phyloP scores from a whole-genome alignment of 92 coral and sea anemone genomes.

The Diadumene lineata region DNA sequence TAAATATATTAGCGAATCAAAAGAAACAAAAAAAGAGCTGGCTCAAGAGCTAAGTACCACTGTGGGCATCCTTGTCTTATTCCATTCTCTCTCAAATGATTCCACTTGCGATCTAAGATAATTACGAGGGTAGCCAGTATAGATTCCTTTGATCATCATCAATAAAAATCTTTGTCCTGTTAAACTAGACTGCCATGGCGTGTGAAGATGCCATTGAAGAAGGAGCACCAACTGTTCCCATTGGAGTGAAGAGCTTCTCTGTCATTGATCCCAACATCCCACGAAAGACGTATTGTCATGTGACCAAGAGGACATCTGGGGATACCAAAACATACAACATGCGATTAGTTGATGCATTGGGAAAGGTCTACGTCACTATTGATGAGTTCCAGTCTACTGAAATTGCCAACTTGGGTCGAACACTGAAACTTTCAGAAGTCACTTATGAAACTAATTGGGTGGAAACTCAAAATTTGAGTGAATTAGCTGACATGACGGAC shows the following conservation, averaged over 20 bases:
- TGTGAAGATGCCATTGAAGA: conserved; percentile 1
- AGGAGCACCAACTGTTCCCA: conserved; percentile 46
- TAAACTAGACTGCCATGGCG: conserved; percentile 25
- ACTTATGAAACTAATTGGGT: conserved; percentile 54
- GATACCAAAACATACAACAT: conserved; percentile 39
- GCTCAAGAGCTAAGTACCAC: too few relatives aligned
- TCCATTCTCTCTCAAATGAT: too few relatives aligned
- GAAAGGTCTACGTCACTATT: conserved; percentile 46
- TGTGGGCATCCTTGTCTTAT: too few relatives aligned
- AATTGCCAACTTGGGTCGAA: conserved; percentile 15
- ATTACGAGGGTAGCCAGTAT: too few relatives aligned
- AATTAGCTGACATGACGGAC: background rate
- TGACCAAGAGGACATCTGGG: conserved; percentile 22
- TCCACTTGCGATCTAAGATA: too few relatives aligned
- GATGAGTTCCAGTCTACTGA: conserved; percentile 55
- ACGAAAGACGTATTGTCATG: conserved; percentile 60
- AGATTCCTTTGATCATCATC: background rate
- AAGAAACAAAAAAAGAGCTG: too few relatives aligned
- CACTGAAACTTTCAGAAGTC: conserved; percentile 33
- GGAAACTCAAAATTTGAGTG: conserved; percentile 1
- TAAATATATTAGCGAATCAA: too few relatives aligned
- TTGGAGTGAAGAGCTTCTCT: conserved; percentile 19
- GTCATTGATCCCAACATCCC: conserved; percentile 30
- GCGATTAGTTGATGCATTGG: conserved; percentile 45
- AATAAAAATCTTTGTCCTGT: background rate